Percentiles rank a stretch among this genome's conserved stretches.
Evolutionary conservation across 2,888 invertebrate genomes (phyloP).

Genomic region (Yponomeuta evonymella): DNA sequence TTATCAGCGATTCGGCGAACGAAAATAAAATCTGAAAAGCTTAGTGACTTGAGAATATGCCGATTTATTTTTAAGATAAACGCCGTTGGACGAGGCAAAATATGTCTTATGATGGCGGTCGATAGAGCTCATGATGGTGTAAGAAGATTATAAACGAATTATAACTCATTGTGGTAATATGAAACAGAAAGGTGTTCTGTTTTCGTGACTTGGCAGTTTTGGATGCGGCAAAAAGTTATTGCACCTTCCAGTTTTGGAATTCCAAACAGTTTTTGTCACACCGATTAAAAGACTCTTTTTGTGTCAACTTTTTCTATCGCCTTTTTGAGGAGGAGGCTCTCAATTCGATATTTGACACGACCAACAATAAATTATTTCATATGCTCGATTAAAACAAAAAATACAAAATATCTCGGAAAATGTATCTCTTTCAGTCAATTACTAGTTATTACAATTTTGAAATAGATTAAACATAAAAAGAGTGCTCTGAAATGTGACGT

Average conservation of each 20-base stretch:
- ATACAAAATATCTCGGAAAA: too few relatives aligned
- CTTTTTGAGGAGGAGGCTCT: background rate
- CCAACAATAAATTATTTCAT: too few relatives aligned
- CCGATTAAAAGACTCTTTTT: background rate
- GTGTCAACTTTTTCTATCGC: background rate
- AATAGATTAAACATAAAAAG: too few relatives aligned
- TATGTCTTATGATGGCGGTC: background rate
- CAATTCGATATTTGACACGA: too few relatives aligned
- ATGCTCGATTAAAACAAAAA: too few relatives aligned
- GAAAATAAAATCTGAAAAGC: conserved; percentile 6
- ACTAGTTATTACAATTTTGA: too few relatives aligned
- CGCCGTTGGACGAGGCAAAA: background rate
- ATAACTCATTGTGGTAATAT: background rate
- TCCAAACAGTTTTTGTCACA: background rate
- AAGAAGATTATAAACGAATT: background rate
- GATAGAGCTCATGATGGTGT: background rate
- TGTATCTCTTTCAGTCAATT: too few relatives aligned
- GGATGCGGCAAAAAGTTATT: background rate
- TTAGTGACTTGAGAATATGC: conserved; percentile 6
- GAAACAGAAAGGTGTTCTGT: conserved; percentile 3
- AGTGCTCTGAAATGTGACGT: too few relatives aligned
- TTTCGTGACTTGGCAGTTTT: conserved; percentile 12
- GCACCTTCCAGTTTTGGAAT: background rate
- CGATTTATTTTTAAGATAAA: background rate
- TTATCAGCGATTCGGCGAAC: background rate